Evolutionary conservation across 1,140 invertebrate genomes (phyloP).

Genomic region (Phymorhynchus buccinoides): DNA sequence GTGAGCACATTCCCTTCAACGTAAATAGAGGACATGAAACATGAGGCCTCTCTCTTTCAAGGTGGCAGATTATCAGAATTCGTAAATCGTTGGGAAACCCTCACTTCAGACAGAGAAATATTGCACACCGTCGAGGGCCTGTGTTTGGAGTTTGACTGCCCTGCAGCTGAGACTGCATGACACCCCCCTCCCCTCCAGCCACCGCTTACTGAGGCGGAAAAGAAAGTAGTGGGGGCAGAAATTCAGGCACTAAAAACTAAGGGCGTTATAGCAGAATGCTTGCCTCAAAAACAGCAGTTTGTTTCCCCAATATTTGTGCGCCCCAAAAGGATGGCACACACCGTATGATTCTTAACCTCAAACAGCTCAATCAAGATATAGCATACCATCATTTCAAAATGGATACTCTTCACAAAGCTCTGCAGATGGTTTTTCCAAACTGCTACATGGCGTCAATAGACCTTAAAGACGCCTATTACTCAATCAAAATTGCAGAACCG

Average conservation of each 20-base stretch:
- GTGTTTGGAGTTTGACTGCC: neutral
- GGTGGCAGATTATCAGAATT: neutral
- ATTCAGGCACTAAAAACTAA: neutral
- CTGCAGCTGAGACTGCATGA: neutral
- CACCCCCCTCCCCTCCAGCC: neutral
- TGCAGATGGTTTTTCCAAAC: conserved; percentile 43
- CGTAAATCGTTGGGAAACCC: neutral
- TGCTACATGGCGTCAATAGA: too few relatives aligned
- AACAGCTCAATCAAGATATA: conserved; percentile 49
- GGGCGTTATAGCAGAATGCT: neutral
- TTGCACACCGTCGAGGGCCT: neutral
- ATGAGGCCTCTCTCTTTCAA: conserved; percentile 15
- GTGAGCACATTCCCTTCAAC: neutral
- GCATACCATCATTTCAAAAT: too few relatives aligned
- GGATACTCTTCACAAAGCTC: conserved; percentile 43
- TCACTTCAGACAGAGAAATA: conserved; percentile 1
- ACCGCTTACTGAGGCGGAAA: neutral
- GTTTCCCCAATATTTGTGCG: conserved; percentile 53
- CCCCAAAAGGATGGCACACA: conserved; percentile 46
- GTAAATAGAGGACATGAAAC: neutral
- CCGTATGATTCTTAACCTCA: conserved; percentile 54
- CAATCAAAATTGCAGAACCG: conserved; percentile 25
- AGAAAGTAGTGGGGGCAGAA: neutral
- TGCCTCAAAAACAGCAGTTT: conserved; percentile 21
- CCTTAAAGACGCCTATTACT: conserved; percentile 55